phyloP scores from a whole-genome alignment of 1,140 invertebrate species.

The Kradibia gibbosae region DNA sequence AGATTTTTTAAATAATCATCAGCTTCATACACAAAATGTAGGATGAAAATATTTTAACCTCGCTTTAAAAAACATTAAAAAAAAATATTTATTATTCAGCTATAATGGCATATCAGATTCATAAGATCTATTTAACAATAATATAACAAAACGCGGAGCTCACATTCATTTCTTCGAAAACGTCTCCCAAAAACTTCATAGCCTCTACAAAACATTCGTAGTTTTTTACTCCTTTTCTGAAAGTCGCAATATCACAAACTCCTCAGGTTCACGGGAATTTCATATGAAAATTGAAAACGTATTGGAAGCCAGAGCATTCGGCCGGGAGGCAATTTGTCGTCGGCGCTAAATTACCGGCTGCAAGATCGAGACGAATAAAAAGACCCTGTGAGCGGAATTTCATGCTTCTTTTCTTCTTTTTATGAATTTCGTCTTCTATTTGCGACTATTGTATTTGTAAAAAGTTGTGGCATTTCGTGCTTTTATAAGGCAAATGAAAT shows the following conservation, averaged over 20 bases:
- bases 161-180: too few relatives aligned
- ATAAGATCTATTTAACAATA: background rate
- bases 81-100: too few relatives aligned
- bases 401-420: background rate
- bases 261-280: slow-evolving; percentile 19
- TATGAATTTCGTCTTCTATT: background rate
- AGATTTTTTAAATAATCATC: too few relatives aligned
- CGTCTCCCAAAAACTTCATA: too few relatives aligned
- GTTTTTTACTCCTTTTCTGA: background rate
- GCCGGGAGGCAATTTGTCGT: slow-evolving; percentile 43
- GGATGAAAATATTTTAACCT: too few relatives aligned
- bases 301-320: slow-evolving; percentile 25
- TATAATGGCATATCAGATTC: background rate
- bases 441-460: background rate
- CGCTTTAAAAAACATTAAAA: too few relatives aligned
- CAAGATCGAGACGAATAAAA: slow-evolving; percentile 33
- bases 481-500: background rate
- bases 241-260: background rate
- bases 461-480: background rate
- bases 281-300: slow-evolving; percentile 46
- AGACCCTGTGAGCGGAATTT: background rate
- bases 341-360: slow-evolving; percentile 34
- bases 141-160: background rate
- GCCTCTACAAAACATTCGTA: background rate
- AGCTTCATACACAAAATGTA: too few relatives aligned